Evolutionary conservation across 2,888 invertebrate genomes (phyloP).

Genomic region (Perizoma flavofasciatum): DNA sequence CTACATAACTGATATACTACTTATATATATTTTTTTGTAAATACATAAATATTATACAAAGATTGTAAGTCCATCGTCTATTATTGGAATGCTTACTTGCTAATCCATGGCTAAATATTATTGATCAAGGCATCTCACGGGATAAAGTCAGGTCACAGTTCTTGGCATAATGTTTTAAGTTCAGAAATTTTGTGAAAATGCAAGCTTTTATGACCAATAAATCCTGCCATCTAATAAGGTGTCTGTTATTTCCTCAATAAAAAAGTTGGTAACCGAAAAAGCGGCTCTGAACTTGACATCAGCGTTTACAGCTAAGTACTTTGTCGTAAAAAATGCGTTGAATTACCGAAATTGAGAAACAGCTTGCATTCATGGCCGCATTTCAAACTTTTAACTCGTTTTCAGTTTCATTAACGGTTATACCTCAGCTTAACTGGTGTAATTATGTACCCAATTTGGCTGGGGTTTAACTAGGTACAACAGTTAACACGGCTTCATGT

Average conservation of each 20-base stretch:
- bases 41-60: too few relatives aligned
- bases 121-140: too few relatives aligned
- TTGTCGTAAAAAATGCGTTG: constrained; percentile 66
- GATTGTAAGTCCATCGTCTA: too few relatives aligned
- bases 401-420: constrained; percentile 79
- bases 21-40: too few relatives aligned
- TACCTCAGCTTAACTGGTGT: constrained; percentile 72
- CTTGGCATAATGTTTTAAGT: too few relatives aligned
- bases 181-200: too few relatives aligned
- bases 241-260: constrained; percentile 23
- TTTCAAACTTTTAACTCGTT: constrained; percentile 78
- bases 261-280: constrained; percentile 15
- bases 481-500: constrained; percentile 14
- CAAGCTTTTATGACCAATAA: constrained; percentile 16
- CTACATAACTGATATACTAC: too few relatives aligned
- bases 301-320: constrained; percentile 33
- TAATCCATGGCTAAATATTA: too few relatives aligned
- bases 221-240: constrained; percentile 21
- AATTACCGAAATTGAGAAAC: constrained; percentile 75
- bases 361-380: constrained; percentile 77
- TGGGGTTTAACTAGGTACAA: constrained; percentile 37
- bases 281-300: constrained; percentile 12
- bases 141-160: too few relatives aligned
- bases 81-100: too few relatives aligned
- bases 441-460: constrained; percentile 78